Evolutionary conservation across 2,797 vertebrate genomes (phyloP), one percentile per base, ranked within the genome.

Genomic region (Spinus pinus): DNA sequence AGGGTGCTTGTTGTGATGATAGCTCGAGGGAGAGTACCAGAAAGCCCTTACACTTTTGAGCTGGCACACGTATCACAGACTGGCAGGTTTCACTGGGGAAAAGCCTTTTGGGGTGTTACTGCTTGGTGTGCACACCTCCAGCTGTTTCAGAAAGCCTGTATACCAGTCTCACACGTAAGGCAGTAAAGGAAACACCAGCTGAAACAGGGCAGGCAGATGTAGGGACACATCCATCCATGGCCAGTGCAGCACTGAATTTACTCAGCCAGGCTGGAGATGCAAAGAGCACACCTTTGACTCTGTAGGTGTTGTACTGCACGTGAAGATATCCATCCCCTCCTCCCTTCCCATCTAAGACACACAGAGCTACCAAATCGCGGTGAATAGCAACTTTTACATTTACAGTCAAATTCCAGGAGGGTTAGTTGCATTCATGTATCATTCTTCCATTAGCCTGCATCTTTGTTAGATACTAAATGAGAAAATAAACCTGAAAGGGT

Each of bases 1-100:
- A 82, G 61, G 50, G 78, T 89, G 85, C 54, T 89, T 94, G 54
- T 31, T 91, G 81, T 28, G 78, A 84, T 90, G 91, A 92, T 69
- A 92, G 96, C 93, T 96, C 57, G 91, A 85, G 96, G 95, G 93
- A 97, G 85, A 77, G 83, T 81, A 96, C 90, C 90, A 96, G 91
- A 91, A 97, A 96, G 80, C 77, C 88, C 87, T 91, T 74, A 92
- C 24, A 41, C 79, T 92, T 70, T 70, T 90, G 86, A 97, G 87
- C 35, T 95, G 95, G 87, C 75, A 94, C 92, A 85, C 35, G 35
- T 93, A 91, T 71, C 94, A 94, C 72, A 71, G 79, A 73, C 86
- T 80, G 90, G 93, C 31, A n/a, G 75, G 58, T 84, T 95, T 93
- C 62, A 65, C 18, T 12, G 13, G 27, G 56, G 35, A 86, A 81